These are phyloP conservation scores for Antechinus flavipes DNA, from an alignment of 2,113 vertebrate species.

Conservation along the genomic window DNA sequence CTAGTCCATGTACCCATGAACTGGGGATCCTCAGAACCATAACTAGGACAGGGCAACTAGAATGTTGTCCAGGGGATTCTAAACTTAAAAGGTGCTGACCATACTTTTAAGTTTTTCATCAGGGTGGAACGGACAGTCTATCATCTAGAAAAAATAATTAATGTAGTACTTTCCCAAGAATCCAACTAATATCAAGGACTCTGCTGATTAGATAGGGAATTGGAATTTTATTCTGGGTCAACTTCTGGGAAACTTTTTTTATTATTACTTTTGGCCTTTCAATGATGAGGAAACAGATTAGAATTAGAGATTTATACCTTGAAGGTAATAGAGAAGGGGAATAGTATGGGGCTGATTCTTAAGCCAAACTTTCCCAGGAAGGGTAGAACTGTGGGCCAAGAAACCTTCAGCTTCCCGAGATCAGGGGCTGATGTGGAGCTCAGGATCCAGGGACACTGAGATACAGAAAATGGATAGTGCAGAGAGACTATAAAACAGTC, in stretches of 20 bases:
- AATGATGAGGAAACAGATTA: background rate
- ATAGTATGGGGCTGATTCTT: background rate
- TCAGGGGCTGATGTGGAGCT: background rate
- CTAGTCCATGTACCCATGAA: background rate
- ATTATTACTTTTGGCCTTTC: background rate
- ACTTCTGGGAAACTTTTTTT: background rate
- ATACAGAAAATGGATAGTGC: background rate
- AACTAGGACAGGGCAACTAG: background rate
- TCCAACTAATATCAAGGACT: background rate
- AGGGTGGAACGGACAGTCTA: background rate
- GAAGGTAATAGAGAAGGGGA: background rate
- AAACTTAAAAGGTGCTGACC: background rate
- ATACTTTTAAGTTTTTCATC: background rate
- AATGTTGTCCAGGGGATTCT: background rate
- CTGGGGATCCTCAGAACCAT: background rate
- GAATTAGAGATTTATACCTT: background rate
- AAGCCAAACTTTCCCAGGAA: background rate
- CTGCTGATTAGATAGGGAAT: background rate
- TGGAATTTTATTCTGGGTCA: background rate
- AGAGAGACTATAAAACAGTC: background rate
- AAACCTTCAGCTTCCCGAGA: background rate
- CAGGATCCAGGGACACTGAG: background rate
- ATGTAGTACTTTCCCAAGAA: background rate
- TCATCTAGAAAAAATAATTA: background rate
- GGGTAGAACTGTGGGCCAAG: background rate